Conservation (phyloP, 2,888 invertebrate species). For the Mongoloraphidia duomilia region DNA sequence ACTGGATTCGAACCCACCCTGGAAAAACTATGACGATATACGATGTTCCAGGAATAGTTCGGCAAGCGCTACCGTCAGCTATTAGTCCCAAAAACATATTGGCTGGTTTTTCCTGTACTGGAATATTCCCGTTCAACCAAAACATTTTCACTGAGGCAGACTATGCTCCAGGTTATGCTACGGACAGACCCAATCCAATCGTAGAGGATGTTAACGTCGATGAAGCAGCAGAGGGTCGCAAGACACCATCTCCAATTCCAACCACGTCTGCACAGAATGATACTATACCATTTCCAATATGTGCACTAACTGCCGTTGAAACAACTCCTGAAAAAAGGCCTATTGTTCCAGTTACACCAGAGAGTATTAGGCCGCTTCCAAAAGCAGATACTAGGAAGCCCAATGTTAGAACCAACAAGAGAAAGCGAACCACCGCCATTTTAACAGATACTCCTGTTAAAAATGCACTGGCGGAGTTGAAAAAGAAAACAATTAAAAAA, state of each 20-base stretch:
- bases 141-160: constrained; percentile 13
- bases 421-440: constrained; percentile 12
- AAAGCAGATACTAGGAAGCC: constrained; percentile 10
- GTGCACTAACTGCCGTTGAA: too few relatives aligned
- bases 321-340: too few relatives aligned
- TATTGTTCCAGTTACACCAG: constrained; percentile 5
- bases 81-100: constrained; percentile 11
- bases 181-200: constrained; percentile 11
- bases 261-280: too few relatives aligned
- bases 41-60: constrained; percentile 18
- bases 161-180: constrained; percentile 12
- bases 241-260: too few relatives aligned
- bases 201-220: too few relatives aligned
- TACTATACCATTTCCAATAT: too few relatives aligned
- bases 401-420: constrained; percentile 10
- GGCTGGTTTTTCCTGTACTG: constrained; percentile 12
- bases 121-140: constrained; percentile 15
- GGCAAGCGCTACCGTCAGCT: constrained; percentile 9
- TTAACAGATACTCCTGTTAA: constrained; percentile 12
- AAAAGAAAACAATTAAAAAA: too few relatives aligned
- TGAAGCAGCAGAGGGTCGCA: too few relatives aligned
- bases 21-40: constrained; percentile 19
- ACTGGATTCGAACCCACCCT: constrained; percentile 19
- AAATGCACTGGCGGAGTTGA: too few relatives aligned
- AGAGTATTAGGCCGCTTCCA: constrained; percentile 13